Conservation (phyloP, 1,140 invertebrate genomes). For the Pteromalus puparum region DNA sequence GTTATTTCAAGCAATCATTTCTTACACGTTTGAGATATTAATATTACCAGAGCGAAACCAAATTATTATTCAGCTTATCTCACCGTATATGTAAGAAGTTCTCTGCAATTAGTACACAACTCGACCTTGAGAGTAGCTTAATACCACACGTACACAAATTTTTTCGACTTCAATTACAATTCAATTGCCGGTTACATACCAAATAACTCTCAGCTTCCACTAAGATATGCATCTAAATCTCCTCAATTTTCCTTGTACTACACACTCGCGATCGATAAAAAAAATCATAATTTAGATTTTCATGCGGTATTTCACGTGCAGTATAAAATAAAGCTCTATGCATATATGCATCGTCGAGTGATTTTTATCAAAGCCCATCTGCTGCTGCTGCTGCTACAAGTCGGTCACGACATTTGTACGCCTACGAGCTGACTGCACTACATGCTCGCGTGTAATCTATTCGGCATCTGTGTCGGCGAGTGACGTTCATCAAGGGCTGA, state of each 20-base stretch:
- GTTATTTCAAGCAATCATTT: too few species aligned
- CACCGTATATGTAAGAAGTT: too few species aligned
- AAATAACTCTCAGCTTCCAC: background rate
- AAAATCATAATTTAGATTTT: background rate
- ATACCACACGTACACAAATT: background rate
- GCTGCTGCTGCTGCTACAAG: background rate
- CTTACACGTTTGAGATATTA: too few species aligned
- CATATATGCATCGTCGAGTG: background rate
- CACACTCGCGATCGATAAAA: background rate
- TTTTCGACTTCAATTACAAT: background rate
- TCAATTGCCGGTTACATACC: background rate
- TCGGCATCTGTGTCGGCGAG: constrained; percentile 12
- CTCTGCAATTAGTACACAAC: too few species aligned
- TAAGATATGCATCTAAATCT: background rate
- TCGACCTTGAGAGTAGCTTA: background rate
- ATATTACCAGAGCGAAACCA: too few species aligned
- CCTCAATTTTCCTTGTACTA: background rate
- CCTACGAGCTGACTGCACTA: background rate
- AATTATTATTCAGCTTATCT: too few species aligned
- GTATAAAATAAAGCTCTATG: background rate
- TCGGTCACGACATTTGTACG: constrained; percentile 34
- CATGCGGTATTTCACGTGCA: background rate
- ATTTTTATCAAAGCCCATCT: constrained; percentile 35
- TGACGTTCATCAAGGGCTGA: constrained; percentile 26
- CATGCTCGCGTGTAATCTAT: background rate